Conservation (phyloP, 2,888 invertebrate species). For the Apoda limacodes region DNA sequence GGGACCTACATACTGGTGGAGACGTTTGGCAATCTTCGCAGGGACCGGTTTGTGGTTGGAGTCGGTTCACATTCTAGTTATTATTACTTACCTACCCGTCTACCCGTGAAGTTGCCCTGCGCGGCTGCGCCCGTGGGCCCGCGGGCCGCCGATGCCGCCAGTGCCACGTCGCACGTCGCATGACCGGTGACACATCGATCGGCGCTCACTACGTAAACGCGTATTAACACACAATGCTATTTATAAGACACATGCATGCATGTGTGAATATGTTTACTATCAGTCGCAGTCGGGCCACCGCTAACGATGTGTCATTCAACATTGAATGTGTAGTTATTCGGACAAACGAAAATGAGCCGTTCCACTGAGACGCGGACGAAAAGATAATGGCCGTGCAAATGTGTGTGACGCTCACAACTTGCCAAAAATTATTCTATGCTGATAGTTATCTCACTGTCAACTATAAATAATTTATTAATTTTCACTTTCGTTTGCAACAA, state of each 20-base stretch:
- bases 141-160: conserved; percentile 18
- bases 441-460: too few species aligned
- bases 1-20: conserved; percentile 32
- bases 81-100: conserved; percentile 39
- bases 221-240: conserved; percentile 59
- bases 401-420: conserved; percentile 21
- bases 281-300: conserved; percentile 43
- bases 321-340: conserved; percentile 53
- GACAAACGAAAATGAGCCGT: conserved; percentile 40
- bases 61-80: conserved; percentile 36
- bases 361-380: conserved; percentile 19
- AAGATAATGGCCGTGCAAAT: conserved; percentile 18
- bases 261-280: conserved; percentile 61
- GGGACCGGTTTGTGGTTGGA: conserved; percentile 27
- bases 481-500: too few species aligned
- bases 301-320: conserved; percentile 61
- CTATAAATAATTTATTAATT: too few species aligned
- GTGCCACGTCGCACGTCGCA: conserved; percentile 28
- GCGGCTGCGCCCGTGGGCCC: too few species aligned
- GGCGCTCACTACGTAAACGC: conserved; percentile 49
- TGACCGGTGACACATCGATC: conserved; percentile 55
- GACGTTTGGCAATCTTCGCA: conserved; percentile 52
- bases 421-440: conserved; percentile 34
- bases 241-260: conserved; percentile 52
- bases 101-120: conserved; percentile 32